Evolutionary conservation across 1,140 invertebrate genomes (phyloP), one percentile per base, ranked within the genome.

Genomic region (Formica selysi): DNA sequence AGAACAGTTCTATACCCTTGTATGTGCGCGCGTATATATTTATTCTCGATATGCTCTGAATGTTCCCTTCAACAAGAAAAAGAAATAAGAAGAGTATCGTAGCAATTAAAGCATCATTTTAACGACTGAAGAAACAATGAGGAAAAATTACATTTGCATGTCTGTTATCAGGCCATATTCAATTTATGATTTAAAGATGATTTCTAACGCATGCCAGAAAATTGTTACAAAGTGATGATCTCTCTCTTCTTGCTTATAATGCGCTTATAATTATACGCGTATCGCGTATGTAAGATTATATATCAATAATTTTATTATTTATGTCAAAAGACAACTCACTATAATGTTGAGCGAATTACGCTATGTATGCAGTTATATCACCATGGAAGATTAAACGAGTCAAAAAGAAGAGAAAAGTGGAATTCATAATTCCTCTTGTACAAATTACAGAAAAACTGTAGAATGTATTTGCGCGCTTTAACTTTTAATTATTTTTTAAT

Each of bases 1-100:
- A 73, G 19, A 7, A 44, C 57, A 73, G 36, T 83, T 36, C 13
- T 61, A 22, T 62, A 61, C 48, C 19, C 0, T 29, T 51, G 26
- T 26, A 51, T 51, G 32, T 3, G 3, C 32, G 2, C 32, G 26
- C 41, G 11, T 41, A 22, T 22, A 22, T 22, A 76, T 7, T 85
- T 41, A 59, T 79, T 79, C 32, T 3, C 61, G 85, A 90, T 80
- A 85, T 86, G 80, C 89, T 90, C 83, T 90, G 44, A 90, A 88
- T 88, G 2, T 41, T 61, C 51, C 26, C 13, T 64, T 48, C 64
- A 67, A 38, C 26, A 32, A 19, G 11, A 38, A 29, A 61, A 41
- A 71, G 51, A 62, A 83, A 84, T 71, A 78, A 62, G 59, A 51
- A 32, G 19, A 44, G 10, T 22, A 62, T 29, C 13, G 26, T n/a